Evolutionary conservation across 2,797 vertebrate genomes (phyloP).

Genomic region (Chloroceryle inda): DNA sequence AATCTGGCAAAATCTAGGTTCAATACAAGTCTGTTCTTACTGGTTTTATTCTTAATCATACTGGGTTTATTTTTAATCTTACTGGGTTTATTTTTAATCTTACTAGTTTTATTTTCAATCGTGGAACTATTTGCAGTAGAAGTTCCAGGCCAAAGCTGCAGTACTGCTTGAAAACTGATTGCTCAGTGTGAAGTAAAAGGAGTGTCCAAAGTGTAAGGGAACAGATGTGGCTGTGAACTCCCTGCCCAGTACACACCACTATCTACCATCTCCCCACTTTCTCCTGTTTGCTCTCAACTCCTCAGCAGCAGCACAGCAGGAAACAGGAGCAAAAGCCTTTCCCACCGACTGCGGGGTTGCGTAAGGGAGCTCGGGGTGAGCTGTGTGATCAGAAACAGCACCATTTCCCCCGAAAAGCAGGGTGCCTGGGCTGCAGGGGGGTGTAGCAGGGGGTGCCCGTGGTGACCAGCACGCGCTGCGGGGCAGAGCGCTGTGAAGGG

Average conservation of each 20-base stretch:
- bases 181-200: neutral
- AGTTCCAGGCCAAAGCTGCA: neutral
- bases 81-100: neutral
- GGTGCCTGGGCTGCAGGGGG: neutral
- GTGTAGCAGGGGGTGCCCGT: neutral
- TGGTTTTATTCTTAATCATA: neutral
- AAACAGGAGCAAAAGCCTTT: neutral
- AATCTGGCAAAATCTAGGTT: neutral
- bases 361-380: neutral
- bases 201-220: neutral
- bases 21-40: neutral
- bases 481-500: neutral
- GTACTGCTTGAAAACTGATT: neutral
- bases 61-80: no score
- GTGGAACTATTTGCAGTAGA: neutral
- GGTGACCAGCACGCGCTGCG: neutral
- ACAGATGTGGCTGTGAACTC: neutral
- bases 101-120: neutral
- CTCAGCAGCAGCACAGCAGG: neutral
- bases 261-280: neutral
- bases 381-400: neutral
- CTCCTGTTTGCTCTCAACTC: neutral
- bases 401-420: accelerated
- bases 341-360: neutral
- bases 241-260: neutral